Percentiles rank a stretch among this genome's conserved stretches.
phyloP scores from a whole-genome alignment of 2,888 invertebrate genomes.

The Hyposoter dolosus region DNA sequence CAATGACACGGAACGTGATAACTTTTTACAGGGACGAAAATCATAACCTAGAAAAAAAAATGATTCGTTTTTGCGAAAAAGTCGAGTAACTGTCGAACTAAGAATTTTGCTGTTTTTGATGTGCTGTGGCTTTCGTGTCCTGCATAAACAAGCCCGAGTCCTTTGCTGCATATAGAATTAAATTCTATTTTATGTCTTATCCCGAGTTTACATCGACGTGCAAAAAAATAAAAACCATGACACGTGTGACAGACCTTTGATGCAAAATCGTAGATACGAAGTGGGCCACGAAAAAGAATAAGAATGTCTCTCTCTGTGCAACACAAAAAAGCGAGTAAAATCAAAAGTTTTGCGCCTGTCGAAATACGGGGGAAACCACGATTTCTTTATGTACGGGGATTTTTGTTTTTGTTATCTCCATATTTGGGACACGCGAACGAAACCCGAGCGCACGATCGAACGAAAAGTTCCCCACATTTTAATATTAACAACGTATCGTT shows the following conservation, averaged over 20 bases:
- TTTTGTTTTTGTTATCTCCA: background rate
- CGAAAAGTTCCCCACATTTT: slow-evolving; percentile 41
- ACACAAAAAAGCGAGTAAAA: background rate
- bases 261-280: background rate
- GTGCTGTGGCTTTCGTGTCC: background rate
- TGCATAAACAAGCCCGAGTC: background rate
- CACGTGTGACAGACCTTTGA: background rate
- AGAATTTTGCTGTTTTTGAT: background rate
- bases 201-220: background rate
- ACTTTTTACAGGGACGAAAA: background rate
- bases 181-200: background rate
- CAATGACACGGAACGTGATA: background rate
- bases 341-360: background rate
- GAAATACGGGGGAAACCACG: background rate
- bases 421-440: slow-evolving; percentile 3
- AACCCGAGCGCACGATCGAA: background rate
- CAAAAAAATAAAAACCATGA: background rate
- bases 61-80: background rate
- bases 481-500: background rate
- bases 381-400: background rate
- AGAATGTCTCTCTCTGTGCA: background rate
- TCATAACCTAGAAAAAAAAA: background rate
- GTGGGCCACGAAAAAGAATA: background rate
- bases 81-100: background rate
- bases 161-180: background rate